phyloP scores from a whole-genome alignment of 2,888 invertebrate species.

The Alloscopus bannaensis region DNA sequence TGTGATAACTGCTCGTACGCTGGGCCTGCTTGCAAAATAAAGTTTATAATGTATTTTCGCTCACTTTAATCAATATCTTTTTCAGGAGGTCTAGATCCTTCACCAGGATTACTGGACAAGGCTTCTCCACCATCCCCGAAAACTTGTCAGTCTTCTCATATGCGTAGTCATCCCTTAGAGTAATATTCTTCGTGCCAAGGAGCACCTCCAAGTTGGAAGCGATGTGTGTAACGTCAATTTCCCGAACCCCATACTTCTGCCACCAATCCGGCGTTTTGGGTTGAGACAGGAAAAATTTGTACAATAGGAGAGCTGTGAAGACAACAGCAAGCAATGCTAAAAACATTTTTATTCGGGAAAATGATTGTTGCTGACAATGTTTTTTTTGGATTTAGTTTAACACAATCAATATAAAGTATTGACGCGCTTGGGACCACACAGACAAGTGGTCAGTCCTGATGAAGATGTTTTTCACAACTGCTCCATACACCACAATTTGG shows the following conservation, averaged over 20 bases:
- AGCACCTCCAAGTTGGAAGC: conserved; percentile 6
- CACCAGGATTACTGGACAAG: conserved; percentile 14
- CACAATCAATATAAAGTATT: no score
- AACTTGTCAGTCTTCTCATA: conserved; percentile 29
- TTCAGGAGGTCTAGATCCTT: conserved; percentile 56
- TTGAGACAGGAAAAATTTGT: background rate
- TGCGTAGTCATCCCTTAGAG: conserved; percentile 11
- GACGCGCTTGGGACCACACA: no score
- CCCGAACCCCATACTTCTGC: conserved; percentile 33
- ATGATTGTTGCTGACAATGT: no score
- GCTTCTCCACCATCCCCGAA: conserved; percentile 17
- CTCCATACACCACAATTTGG: no score
- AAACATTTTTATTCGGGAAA: no score
- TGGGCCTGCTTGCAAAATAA: no score
- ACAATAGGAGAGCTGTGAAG: background rate
- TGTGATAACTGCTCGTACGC: no score
- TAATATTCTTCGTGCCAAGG: conserved; percentile 4
- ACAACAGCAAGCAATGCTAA: background rate
- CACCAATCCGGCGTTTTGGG: conserved; percentile 8
- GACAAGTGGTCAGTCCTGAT: no score
- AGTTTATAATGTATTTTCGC: no score
- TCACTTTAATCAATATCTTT: conserved; percentile 57
- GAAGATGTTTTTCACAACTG: no score
- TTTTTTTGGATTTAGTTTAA: no score
- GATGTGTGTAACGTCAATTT: conserved; percentile 19